Evolutionary conservation across 1,140 invertebrate species (phyloP), one percentile per base, ranked within the genome.

Genomic region (Drosophila bifasciata): DNA sequence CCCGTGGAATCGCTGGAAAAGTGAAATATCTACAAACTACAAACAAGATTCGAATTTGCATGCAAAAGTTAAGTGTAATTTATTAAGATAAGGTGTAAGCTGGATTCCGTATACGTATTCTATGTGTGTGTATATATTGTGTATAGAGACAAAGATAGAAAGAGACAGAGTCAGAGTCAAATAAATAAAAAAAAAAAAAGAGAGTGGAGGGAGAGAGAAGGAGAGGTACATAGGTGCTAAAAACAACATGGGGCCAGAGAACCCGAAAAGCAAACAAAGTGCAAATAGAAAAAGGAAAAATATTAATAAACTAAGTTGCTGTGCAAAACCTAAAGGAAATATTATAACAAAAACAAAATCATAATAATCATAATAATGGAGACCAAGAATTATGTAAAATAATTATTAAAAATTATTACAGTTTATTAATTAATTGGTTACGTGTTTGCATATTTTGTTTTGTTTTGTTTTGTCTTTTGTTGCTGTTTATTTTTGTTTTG

Each of bases 401-500:
- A 48, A 58, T 13, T 60, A 59, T 32, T 25, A 25, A 25, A 6
- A 25, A 53, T 52, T 49, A 56, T 69, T 70, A 59, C 39, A 45
- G 57, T 60, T 73, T 73, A 73, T 59, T 76, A 17, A 73, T 59
- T 76, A 17, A 16, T 74, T 78, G 48, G 11, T 36, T 61, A 59
- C 57, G 36, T 59, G 15, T 32, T 32, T 76, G 36, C 21, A 39
- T 49, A 41, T 55, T 69, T 76, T n/a, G 55, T 49, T 15, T 62
- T 58, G 53, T 69, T 60, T 28, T n/a, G 23, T 44, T 55, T 43
- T 15, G 40, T 55, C 21, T 55, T 36, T 66, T 44, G 48, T 60
- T 67, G 63, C 72, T 62, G 76, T 57, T 67, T 13, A 5, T 25
- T 53, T 60, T 69, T 19, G 55, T 52, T 15, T 57, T 50, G 44